Conservation (phyloP, 1,140 invertebrate species). For the Coelopa frigida region DNA sequence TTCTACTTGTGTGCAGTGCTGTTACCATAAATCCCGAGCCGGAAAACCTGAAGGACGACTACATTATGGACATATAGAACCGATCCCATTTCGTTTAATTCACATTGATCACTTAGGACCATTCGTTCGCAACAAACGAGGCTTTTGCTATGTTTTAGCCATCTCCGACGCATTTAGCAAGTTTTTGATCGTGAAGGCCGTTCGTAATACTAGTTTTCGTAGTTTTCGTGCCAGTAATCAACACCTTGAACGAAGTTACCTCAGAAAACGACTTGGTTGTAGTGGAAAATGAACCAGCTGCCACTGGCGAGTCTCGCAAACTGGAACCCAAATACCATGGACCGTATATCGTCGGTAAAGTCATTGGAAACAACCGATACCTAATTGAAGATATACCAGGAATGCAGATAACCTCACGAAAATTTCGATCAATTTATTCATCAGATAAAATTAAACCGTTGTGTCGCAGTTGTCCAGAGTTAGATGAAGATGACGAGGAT, state of each 20-base stretch:
- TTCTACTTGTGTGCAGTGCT: conserved; percentile 23
- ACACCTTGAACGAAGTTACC: conserved; percentile 15
- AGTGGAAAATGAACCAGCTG: conserved; percentile 6
- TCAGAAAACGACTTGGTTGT: conserved; percentile 4
- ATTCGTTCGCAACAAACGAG: conserved; percentile 22
- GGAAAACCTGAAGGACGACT: conserved; percentile 23
- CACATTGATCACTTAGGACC: conserved; percentile 35
- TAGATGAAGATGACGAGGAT: neutral
- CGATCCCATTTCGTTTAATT: conserved; percentile 24
- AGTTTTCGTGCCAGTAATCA: conserved; percentile 25
- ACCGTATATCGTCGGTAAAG: too few species aligned
- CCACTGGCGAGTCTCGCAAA: conserved; percentile 5
- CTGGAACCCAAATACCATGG: conserved; percentile 7
- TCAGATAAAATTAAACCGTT: too few species aligned
- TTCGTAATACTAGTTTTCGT: conserved; percentile 15
- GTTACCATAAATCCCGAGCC: conserved; percentile 16
- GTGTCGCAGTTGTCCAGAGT: neutral
- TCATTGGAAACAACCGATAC: too few species aligned
- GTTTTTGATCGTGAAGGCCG: conserved; percentile 11
- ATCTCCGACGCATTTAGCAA: conserved; percentile 37
- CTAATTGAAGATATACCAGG: conserved; percentile 4
- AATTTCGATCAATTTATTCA: conserved; percentile 1
- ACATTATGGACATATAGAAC: conserved; percentile 25
- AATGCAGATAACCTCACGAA: neutral
- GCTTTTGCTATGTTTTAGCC: conserved; percentile 45